Evolutionary conservation across 92 coral and sea anemone species (phyloP).

Genomic region (Chrysogorgia sp.): DNA sequence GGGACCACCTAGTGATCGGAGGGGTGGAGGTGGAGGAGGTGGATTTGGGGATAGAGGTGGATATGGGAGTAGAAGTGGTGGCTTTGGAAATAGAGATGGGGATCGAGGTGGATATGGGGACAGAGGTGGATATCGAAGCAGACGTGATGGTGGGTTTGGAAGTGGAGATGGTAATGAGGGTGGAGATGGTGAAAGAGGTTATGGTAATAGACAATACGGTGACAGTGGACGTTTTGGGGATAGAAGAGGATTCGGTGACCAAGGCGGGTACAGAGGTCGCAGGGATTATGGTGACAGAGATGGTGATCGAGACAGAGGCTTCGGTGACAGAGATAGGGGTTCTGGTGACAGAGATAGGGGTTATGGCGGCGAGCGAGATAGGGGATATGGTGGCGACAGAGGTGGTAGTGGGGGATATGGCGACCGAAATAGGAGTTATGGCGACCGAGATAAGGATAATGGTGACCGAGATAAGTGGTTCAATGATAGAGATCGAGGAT

Average conservation of each 20-base stretch:
- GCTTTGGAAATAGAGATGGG: slow-evolving; percentile 26
- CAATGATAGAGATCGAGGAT: slow-evolving; percentile 1
- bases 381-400: slow-evolving; percentile 58
- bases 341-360: slow-evolving; percentile 57
- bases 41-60: slow-evolving; percentile 52
- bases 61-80: not conserved
- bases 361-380: slow-evolving; percentile 65
- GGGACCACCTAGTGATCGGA: slow-evolving; percentile 30
- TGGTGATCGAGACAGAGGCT: slow-evolving; percentile 51
- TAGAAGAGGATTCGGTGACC: slow-evolving; percentile 39
- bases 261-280: slow-evolving; percentile 57
- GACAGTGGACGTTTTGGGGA: slow-evolving; percentile 13
- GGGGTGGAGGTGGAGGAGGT: slow-evolving; percentile 39
- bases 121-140: slow-evolving; percentile 46
- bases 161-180: slow-evolving; percentile 49
- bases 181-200: slow-evolving; percentile 20
- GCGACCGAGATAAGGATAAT: not conserved
- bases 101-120: slow-evolving; percentile 63
- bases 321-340: slow-evolving; percentile 66
- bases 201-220: slow-evolving; percentile 33
- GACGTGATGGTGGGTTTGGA: slow-evolving; percentile 49
- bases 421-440: slow-evolving; percentile 14
- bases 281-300: slow-evolving; percentile 44
- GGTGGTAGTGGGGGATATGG: slow-evolving; percentile 57
- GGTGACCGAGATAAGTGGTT: not conserved